Percentiles rank a stretch among this genome's conserved stretches.
These are phyloP conservation scores for Paracentrotus lividus DNA, from an alignment of 53 echinoderm and acorn worm species.

Conservation along the genomic window DNA sequence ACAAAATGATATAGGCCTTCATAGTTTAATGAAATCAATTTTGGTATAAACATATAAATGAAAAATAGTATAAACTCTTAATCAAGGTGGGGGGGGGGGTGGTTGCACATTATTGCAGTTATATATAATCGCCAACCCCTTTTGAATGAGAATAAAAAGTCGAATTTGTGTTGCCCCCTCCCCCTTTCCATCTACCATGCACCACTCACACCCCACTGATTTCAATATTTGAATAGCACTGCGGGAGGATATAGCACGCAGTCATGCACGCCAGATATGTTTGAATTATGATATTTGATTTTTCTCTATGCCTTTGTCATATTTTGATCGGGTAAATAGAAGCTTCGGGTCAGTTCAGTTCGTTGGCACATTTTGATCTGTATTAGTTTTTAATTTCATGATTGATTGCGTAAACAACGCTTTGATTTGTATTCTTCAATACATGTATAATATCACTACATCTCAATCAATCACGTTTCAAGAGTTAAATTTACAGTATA, in stretches of 20 bases:
- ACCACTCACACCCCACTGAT: not conserved
- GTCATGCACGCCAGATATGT: not conserved
- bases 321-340: not conserved
- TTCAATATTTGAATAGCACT: not conserved
- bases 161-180: too few species aligned
- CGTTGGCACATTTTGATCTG: conserved; percentile 1
- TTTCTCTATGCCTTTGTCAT: not conserved
- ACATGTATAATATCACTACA: not conserved
- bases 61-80: too few species aligned
- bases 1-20: too few species aligned
- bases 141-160: too few species aligned
- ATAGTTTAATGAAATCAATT: too few species aligned
- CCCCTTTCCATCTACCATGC: not conserved
- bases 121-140: too few species aligned
- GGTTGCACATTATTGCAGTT: too few species aligned
- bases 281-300: not conserved
- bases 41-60: too few species aligned
- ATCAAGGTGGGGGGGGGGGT: too few species aligned
- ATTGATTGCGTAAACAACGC: conserved; percentile 31
- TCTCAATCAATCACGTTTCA: conserved; percentile 38
- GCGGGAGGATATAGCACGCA: not conserved
- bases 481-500: too few species aligned
- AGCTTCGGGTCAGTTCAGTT: conserved; percentile 19
- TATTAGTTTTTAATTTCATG: not conserved
- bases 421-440: not conserved